A percentile compares a stretch with the other conserved stretches of the same genome.
Evolutionary conservation across 2,888 invertebrate genomes (phyloP).

Genomic region (Acrobasis suavella): DNA sequence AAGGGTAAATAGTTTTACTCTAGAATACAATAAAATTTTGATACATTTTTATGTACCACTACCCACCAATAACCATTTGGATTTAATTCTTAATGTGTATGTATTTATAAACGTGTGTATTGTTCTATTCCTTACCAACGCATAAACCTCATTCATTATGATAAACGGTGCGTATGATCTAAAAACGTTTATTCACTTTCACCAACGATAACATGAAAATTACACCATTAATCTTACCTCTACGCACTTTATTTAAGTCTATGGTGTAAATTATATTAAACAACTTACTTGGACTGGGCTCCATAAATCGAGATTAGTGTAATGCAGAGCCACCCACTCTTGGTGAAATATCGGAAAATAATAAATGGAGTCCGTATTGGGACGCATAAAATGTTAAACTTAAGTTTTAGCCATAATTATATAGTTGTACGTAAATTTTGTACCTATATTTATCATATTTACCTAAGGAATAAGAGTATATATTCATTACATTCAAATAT

Average conservation of each 20-base stretch:
- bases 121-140: neutral
- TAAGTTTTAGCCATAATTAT: neutral
- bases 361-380: constrained; percentile 9
- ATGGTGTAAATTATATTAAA: constrained; percentile 29
- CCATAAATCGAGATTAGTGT: constrained; percentile 27
- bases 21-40: too few relatives aligned
- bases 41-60: too few relatives aligned
- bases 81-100: too few relatives aligned
- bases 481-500: too few relatives aligned
- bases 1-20: too few relatives aligned
- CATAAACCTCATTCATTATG: neutral
- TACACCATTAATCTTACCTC: constrained; percentile 11
- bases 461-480: too few relatives aligned
- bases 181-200: constrained; percentile 8
- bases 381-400: neutral
- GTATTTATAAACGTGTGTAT: too few relatives aligned
- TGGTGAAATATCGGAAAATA: constrained; percentile 14
- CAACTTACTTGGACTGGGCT: constrained; percentile 27
- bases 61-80: too few relatives aligned
- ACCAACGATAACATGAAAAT: constrained; percentile 11
- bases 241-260: constrained; percentile 14
- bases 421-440: neutral
- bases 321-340: constrained; percentile 21
- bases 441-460: too few relatives aligned
- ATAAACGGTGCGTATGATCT: neutral